A percentile compares a stretch with the other conserved stretches of the same genome.
These are phyloP conservation scores for Drosophila austrosaltans DNA, from an alignment of 2,888 invertebrate genomes.

Conservation along the genomic window DNA sequence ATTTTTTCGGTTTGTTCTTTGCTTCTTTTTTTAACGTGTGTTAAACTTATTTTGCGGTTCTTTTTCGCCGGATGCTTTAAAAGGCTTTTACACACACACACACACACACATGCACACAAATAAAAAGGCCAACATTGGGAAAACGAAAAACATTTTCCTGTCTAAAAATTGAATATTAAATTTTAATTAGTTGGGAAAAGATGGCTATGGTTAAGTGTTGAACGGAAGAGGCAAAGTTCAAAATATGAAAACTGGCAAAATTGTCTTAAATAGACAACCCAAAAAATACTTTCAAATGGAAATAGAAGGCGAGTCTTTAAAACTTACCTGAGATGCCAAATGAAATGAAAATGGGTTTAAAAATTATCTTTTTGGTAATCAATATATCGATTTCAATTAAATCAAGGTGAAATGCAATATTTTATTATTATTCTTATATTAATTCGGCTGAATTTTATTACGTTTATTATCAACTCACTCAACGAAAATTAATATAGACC, in stretches of 20 bases:
- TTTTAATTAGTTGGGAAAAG: slow-evolving; percentile 63
- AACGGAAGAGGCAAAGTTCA: slow-evolving; percentile 1
- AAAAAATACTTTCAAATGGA: too few relatives aligned
- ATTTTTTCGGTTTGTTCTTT: slow-evolving; percentile 25
- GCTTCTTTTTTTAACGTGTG: slow-evolving; percentile 24
- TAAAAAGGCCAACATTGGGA: slow-evolving; percentile 16
- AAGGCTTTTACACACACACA: slow-evolving; percentile 39
- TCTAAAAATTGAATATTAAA: slow-evolving; percentile 72
- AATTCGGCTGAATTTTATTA: too few relatives aligned
- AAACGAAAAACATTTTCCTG: slow-evolving; percentile 45
- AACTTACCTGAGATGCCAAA: too few relatives aligned
- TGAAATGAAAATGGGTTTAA: too few relatives aligned
- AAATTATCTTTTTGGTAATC: too few relatives aligned
- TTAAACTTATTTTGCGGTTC: slow-evolving; percentile 22
- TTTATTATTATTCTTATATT: too few relatives aligned
- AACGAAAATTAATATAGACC: too few relatives aligned
- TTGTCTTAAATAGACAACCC: background rate
- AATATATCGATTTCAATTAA: too few relatives aligned
- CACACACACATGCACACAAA: slow-evolving; percentile 28
- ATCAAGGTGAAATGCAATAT: too few relatives aligned
- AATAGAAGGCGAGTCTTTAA: too few relatives aligned
- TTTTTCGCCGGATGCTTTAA: slow-evolving; percentile 32
- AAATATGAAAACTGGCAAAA: background rate
- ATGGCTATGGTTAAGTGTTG: slow-evolving; percentile 25
- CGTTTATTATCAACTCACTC: too few relatives aligned